These are phyloP conservation scores for Drosophila mayaguana DNA, from an alignment of 2,888 invertebrate species.

Conservation along the genomic window DNA sequence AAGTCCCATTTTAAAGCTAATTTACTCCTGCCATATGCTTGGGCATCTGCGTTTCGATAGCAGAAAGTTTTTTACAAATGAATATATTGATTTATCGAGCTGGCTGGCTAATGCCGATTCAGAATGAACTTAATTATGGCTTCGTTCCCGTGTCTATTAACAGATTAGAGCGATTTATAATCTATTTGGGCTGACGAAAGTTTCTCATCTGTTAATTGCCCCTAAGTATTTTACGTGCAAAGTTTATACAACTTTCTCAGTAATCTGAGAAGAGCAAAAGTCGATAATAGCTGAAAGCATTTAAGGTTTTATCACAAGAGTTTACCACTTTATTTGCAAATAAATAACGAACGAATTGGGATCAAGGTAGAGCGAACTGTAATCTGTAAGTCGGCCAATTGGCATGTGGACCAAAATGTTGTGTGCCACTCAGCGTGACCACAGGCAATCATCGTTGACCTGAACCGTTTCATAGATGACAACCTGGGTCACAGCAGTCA, in stretches of 20 bases:
- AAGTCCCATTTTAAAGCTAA: constrained; percentile 29
- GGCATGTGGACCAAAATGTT: constrained; percentile 48
- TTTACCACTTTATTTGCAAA: constrained; percentile 45
- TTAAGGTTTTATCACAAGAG: constrained; percentile 45
- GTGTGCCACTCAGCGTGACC: constrained; percentile 44
- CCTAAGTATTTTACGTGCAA: constrained; percentile 23
- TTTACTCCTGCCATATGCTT: constrained; percentile 21
- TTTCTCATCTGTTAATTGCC: constrained; percentile 18
- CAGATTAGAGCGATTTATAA: constrained; percentile 1
- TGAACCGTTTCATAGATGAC: constrained; percentile 44
- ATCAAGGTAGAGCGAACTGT: constrained; percentile 40
- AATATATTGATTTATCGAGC: constrained; percentile 42
- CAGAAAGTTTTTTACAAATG: constrained; percentile 29
- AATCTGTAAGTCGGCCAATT: constrained; percentile 40
- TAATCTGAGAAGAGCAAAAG: constrained; percentile 24
- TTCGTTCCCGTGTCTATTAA: constrained; percentile 4
- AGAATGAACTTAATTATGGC: constrained; percentile 8
- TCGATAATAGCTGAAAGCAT: constrained; percentile 50
- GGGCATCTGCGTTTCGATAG: not conserved
- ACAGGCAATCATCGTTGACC: constrained; percentile 42
- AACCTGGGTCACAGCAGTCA: constrained; percentile 26
- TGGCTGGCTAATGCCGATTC: constrained; percentile 3
- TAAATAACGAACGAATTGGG: constrained; percentile 28
- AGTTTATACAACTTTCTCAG: constrained; percentile 31
- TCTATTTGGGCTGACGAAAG: constrained; percentile 13